phyloP scores from a whole-genome alignment of 92 coral and sea anemone genomes.

The Plumapathes pennacea region DNA sequence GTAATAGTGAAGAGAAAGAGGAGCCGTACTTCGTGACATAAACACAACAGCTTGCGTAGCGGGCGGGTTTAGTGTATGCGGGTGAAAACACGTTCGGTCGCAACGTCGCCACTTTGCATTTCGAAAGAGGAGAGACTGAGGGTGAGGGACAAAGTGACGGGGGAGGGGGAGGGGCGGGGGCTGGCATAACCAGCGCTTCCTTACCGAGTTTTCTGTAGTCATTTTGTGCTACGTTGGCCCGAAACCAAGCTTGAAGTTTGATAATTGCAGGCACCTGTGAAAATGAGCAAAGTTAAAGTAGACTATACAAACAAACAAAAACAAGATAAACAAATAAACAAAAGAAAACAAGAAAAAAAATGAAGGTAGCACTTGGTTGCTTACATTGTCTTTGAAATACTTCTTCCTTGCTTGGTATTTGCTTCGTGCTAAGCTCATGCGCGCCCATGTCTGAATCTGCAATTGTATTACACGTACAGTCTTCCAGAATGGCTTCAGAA shows the following conservation, averaged over 20 bases:
- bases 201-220: slow-evolving; percentile 93
- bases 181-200: no score
- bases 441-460: slow-evolving; percentile 83
- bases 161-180: no score
- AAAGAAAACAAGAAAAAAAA: neutral
- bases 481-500: no score
- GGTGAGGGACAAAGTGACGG: no score
- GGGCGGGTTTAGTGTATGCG: no score
- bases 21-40: neutral
- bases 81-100: no score
- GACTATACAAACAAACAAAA: neutral
- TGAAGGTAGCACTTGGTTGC: neutral
- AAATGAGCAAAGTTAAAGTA: neutral
- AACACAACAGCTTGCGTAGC: neutral
- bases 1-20: no score
- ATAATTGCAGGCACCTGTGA: slow-evolving; percentile 82
- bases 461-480: neutral
- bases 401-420: slow-evolving; percentile 68
- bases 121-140: no score
- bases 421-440: slow-evolving; percentile 84
- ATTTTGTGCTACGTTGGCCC: slow-evolving; percentile 91
- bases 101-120: no score
- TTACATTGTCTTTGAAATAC: slow-evolving; percentile 84
- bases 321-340: neutral
- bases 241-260: slow-evolving; percentile 93